phyloP scores from a whole-genome alignment of 2,888 invertebrate species.

The Timema cristinae region DNA sequence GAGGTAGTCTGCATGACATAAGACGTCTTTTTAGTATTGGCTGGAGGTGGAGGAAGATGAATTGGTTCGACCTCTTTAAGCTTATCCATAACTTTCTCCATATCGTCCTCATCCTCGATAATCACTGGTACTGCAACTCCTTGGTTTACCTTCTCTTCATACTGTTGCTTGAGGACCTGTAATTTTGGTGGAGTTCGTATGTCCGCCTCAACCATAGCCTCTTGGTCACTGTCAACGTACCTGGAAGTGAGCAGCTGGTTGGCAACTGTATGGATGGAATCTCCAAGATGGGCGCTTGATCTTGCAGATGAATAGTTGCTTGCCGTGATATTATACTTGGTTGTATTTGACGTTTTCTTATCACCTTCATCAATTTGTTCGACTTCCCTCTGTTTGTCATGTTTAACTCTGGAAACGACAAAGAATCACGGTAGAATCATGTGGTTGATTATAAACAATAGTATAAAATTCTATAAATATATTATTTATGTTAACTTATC shows the following conservation, averaged over 20 bases:
- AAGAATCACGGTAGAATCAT: conserved; percentile 3
- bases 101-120: conserved; percentile 50
- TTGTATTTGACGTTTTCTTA: conserved; percentile 6
- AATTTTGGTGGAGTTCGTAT: conserved; percentile 59
- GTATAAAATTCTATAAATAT: too few species aligned
- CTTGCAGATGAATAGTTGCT: conserved; percentile 28
- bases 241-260: conserved; percentile 53
- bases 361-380: conserved; percentile 12
- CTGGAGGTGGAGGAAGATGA: not conserved
- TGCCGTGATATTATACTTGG: not conserved
- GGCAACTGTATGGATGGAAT: conserved; percentile 56
- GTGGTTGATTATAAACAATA: too few species aligned
- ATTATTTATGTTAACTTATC: too few species aligned
- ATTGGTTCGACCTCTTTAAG: not conserved
- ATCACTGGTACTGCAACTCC: conserved; percentile 65
- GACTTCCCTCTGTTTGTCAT: conserved; percentile 38
- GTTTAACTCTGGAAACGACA: conserved; percentile 35
- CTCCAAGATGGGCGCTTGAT: conserved; percentile 45
- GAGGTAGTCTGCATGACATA: not conserved
- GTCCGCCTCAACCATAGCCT: conserved; percentile 48
- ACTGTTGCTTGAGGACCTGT: conserved; percentile 49
- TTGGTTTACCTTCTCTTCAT: conserved; percentile 33
- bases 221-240: conserved; percentile 36
- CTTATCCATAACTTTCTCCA: conserved; percentile 20
- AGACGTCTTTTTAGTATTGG: not conserved